Conservation (phyloP, 2,888 invertebrate genomes). For the Drosophila merina region DNA sequence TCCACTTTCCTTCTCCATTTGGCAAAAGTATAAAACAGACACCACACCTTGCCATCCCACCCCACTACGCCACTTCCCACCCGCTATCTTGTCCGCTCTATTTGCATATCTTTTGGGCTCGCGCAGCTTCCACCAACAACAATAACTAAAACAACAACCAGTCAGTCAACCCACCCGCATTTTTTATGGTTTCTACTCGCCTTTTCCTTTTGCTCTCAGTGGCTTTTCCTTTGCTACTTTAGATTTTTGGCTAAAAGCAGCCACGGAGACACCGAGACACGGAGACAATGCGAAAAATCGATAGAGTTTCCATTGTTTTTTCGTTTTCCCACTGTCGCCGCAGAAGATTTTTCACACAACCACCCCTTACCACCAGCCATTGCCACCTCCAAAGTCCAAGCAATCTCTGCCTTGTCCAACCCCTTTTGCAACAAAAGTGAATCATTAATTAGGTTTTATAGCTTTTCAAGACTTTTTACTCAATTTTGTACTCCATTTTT, state of each 20-base stretch:
- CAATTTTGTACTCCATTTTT: too few species aligned
- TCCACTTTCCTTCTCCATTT: constrained; percentile 79
- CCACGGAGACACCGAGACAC: constrained; percentile 60
- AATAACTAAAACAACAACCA: constrained; percentile 16
- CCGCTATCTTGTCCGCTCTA: constrained; percentile 29
- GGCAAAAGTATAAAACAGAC: constrained; percentile 44
- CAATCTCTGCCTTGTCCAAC: constrained; percentile 31
- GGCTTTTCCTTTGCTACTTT: constrained; percentile 63
- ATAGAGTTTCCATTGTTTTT: constrained; percentile 67
- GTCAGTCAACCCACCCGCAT: constrained; percentile 52
- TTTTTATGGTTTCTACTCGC: constrained; percentile 23
- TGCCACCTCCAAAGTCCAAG: constrained; percentile 13
- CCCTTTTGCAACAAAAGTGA: constrained; percentile 19
- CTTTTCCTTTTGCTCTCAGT: constrained; percentile 39
- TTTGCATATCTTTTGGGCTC: constrained; percentile 74
- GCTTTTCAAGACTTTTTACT: constrained; percentile 24
- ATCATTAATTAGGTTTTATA: constrained; percentile 61
- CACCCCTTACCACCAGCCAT: constrained; percentile 10
- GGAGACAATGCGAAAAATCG: constrained; percentile 77
- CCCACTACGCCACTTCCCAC: constrained; percentile 1
- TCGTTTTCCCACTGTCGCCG: constrained; percentile 55
- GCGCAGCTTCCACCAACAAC: constrained; percentile 42
- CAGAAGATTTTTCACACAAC: constrained; percentile 58
- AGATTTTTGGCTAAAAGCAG: constrained; percentile 67
- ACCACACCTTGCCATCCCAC: constrained; percentile 42